A percentile compares a stretch with the other conserved stretches of the same genome.
Conservation (phyloP, 2,113 vertebrate genomes). For the Blennius ocellaris region DNA sequence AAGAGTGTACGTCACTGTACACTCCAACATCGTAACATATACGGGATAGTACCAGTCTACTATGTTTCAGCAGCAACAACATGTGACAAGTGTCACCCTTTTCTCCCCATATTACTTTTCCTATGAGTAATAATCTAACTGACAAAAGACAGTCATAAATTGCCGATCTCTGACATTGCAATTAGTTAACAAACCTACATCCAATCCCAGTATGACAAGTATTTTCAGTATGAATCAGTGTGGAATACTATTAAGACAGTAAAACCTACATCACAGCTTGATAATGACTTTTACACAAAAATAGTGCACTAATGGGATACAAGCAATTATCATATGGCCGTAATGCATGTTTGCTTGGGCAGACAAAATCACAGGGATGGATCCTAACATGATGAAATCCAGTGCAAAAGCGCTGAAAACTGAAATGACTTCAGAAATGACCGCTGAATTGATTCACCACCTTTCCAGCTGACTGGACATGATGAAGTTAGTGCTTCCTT, state of each 20-base stretch:
- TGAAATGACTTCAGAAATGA: not conserved
- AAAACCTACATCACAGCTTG: conserved; percentile 16
- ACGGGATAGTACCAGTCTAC: not conserved
- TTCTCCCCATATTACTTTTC: not conserved
- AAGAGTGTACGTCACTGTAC: conserved; percentile 14
- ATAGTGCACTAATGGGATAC: conserved; percentile 24
- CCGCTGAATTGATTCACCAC: conserved; percentile 14
- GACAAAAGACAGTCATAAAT: too few species aligned
- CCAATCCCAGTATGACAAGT: conserved; percentile 18
- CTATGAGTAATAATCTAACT: conserved; percentile 6
- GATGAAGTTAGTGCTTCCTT: conserved; percentile 9
- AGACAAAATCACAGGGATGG: conserved; percentile 14
- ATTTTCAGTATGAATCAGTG: conserved; percentile 26
- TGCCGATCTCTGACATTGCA: too few species aligned
- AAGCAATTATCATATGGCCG: conserved; percentile 22
- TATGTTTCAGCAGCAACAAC: not conserved
- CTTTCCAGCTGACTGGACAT: not conserved
- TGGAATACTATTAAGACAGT: conserved; percentile 21
- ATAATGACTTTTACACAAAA: conserved; percentile 25
- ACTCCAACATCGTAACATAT: conserved; percentile 1
- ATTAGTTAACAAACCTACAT: too few species aligned
- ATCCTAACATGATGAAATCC: conserved; percentile 2
- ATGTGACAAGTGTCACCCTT: conserved; percentile 29
- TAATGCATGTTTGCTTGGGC: not conserved
- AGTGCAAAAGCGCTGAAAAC: conserved; percentile 5